phyloP scores from a whole-genome alignment of 2,113 vertebrate genomes.

The Hymenochirus boettgeri region DNA sequence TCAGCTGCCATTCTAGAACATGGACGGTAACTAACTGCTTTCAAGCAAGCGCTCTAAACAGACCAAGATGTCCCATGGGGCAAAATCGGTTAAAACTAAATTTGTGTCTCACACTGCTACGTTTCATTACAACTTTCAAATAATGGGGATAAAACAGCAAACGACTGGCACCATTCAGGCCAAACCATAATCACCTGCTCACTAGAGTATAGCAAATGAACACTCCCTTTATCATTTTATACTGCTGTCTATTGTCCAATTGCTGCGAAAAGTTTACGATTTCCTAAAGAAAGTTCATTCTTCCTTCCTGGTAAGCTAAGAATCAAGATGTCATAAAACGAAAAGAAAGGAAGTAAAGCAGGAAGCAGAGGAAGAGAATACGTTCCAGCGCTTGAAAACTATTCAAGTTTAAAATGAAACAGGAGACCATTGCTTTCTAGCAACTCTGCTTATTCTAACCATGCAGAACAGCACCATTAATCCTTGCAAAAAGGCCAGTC shows the following conservation, averaged over 20 bases:
- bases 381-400: background rate
- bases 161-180: background rate
- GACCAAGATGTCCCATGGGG: too few species aligned
- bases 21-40: too few species aligned
- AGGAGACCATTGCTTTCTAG: too few species aligned
- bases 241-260: background rate
- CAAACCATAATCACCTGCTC: background rate
- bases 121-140: too few species aligned
- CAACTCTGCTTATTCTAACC: background rate
- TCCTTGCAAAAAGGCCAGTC: too few species aligned
- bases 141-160: too few species aligned
- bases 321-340: background rate
- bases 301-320: background rate
- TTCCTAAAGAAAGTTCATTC: background rate
- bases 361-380: background rate
- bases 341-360: background rate
- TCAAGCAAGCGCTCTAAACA: too few species aligned
- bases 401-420: background rate
- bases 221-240: background rate
- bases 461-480: background rate
- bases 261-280: background rate
- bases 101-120: too few species aligned
- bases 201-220: background rate
- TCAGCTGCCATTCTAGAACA: too few species aligned
- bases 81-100: too few species aligned